Percentiles rank a stretch among this genome's conserved stretches.
phyloP scores from a whole-genome alignment of 2,113 vertebrate species.

The Hippocampus abdominalis region DNA sequence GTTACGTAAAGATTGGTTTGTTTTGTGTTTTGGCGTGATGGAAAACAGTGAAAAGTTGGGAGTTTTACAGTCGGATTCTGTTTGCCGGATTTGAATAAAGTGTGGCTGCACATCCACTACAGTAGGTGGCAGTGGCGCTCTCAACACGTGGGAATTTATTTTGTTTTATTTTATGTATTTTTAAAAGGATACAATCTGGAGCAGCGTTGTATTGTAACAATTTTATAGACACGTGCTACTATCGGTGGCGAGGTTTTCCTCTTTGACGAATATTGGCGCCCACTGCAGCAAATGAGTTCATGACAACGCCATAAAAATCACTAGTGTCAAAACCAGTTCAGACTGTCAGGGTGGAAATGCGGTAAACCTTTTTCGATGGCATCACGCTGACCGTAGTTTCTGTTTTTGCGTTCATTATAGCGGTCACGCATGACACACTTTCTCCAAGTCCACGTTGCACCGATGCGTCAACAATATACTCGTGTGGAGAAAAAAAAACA shows the following conservation, averaged over 20 bases:
- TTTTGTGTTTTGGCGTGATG: slow-evolving; percentile 13
- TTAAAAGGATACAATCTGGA: too few species aligned
- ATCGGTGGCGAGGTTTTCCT: too few species aligned
- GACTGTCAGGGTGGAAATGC: not conserved
- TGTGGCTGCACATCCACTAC: too few species aligned
- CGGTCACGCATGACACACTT: not conserved
- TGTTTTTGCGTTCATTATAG: not conserved
- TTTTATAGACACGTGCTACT: too few species aligned
- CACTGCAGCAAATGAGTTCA: too few species aligned
- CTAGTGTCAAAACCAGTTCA: not conserved
- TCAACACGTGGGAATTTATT: too few species aligned
- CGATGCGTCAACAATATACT: not conserved
- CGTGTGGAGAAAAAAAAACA: not conserved
- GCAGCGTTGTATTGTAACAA: too few species aligned
- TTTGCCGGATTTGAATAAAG: not conserved
- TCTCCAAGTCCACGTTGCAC: not conserved
- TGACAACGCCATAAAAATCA: not conserved
- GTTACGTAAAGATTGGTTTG: slow-evolving; percentile 33
- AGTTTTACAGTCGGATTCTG: not conserved
- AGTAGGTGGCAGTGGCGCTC: too few species aligned
- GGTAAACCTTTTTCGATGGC: not conserved
- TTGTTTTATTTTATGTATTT: too few species aligned
- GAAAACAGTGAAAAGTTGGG: not conserved
- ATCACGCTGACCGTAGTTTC: not conserved
- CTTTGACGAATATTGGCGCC: too few species aligned